Conservation (phyloP, 2,113 vertebrate genomes). For the Oryzias javanicus region DNA sequence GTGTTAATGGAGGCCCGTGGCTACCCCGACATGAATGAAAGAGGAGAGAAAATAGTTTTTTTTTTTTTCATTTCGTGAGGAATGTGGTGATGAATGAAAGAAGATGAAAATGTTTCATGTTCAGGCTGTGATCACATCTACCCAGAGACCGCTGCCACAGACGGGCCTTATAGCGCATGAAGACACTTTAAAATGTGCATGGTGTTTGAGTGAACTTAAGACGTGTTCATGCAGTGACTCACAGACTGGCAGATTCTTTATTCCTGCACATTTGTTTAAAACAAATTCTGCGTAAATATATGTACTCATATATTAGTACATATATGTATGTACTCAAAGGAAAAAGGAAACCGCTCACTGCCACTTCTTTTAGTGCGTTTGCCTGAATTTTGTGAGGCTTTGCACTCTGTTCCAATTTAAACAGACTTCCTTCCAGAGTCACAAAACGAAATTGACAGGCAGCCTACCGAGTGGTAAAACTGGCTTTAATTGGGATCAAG, state of each 20-base stretch:
- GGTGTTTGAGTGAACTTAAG: not conserved
- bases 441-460: slow-evolving; percentile 13
- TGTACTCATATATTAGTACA: no score
- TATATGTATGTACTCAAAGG: no score
- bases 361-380: not conserved
- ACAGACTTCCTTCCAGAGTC: slow-evolving; percentile 15
- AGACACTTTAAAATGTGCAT: not conserved
- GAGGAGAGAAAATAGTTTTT: slow-evolving; percentile 7
- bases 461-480: not conserved
- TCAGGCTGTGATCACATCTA: slow-evolving; percentile 25
- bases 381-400: not conserved
- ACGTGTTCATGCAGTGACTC: not conserved
- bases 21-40: slow-evolving; percentile 30
- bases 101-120: slow-evolving; percentile 14
- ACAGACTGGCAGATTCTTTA: not conserved
- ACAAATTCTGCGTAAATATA: no score
- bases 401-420: not conserved
- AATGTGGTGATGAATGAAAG: slow-evolving; percentile 7
- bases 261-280: no score
- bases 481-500: slow-evolving; percentile 22
- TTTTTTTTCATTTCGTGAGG: slow-evolving; percentile 15
- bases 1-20: slow-evolving; percentile 8
- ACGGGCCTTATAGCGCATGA: not conserved
- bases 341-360: not conserved
- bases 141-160: not conserved